Conservation (phyloP, 2,888 invertebrate species). For the Drosophila melanosoma region DNA sequence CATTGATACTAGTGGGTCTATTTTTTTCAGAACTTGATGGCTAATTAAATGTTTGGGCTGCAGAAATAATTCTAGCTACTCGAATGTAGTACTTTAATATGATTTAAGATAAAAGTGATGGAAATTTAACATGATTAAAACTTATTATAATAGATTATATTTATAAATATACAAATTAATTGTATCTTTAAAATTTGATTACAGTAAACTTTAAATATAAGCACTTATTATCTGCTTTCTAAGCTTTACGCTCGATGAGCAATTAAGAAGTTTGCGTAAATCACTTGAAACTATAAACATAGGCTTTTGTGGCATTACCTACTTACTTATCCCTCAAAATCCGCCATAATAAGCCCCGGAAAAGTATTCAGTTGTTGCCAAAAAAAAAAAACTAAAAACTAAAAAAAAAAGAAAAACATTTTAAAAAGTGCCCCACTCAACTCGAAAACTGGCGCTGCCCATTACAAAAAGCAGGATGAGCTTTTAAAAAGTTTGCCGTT, state of each 20-base stretch:
- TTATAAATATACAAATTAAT: no score
- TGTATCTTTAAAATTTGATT: neutral
- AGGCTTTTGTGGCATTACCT: slow-evolving; percentile 48
- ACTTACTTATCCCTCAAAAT: slow-evolving; percentile 14
- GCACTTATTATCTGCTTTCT: neutral
- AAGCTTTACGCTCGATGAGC: slow-evolving; percentile 15
- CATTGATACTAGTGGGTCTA: slow-evolving; percentile 28
- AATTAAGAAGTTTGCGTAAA: slow-evolving; percentile 54
- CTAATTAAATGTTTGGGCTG: neutral
- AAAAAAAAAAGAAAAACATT: slow-evolving; percentile 27
- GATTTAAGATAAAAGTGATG: neutral
- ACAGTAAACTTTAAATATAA: neutral
- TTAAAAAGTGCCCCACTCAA: neutral
- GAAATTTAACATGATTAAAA: neutral
- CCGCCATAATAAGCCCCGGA: slow-evolving; percentile 43
- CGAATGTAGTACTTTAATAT: neutral
- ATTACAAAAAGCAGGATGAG: slow-evolving; percentile 45
- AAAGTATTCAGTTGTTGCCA: slow-evolving; percentile 59
- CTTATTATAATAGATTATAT: no score
- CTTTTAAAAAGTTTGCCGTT: slow-evolving; percentile 49
- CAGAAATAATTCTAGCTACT: neutral
- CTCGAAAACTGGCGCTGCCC: slow-evolving; percentile 36
- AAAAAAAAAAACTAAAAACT: slow-evolving; percentile 24
- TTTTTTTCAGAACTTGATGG: slow-evolving; percentile 7
- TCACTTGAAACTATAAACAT: slow-evolving; percentile 59